Evolutionary conservation across 2,888 invertebrate species (phyloP), one percentile per base, ranked within the genome.

Genomic region (Didymodactylos carnosus): DNA sequence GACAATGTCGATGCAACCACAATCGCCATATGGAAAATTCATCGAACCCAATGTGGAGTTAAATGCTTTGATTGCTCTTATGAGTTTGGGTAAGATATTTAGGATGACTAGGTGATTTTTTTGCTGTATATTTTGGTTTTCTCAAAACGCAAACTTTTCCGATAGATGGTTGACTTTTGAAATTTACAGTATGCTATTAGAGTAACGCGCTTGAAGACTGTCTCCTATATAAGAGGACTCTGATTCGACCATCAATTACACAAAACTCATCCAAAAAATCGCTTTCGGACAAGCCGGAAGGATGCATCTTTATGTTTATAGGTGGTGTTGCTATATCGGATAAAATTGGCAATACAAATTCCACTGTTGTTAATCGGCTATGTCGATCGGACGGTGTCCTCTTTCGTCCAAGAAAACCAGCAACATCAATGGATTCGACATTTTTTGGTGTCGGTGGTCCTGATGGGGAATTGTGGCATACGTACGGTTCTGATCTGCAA

Each of bases 381-480:
- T 62, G 62, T 35, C 62, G 62, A 35, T 6, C 19, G 7, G 62
- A 62, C 35, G 62, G 62, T 35, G 35, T 62, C 19, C 62, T 62
- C 19, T 19, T 62, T 35, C 62, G 62, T 29, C 62, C 62, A 62
- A 35, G 35, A 62, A 29, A 35, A 62, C 62, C 62, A 10, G 62
- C 62, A 62, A 62, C 62, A 35, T 29, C 62, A 16, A 62, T 62
- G 62, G 62, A 62, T 35, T 62, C 62, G 19, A 62, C 62, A 35
- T 62, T 62, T n/a, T 35, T 62, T 7, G 62, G 35, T 62, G n/a
- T 1, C 13, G 35, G 19, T 43, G 79, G 80, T 0, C 79, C 79
- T 2, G 75, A 69, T 6, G 81, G 81, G 0, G 80, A 81, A 71
- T 78, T 80, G 7, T 81, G 80, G 81, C 76, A 79, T 4, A 79